Percentiles rank a stretch among this genome's conserved stretches.
Evolutionary conservation across 2,888 invertebrate genomes (phyloP).

Genomic region (Polymixis lichenea): DNA sequence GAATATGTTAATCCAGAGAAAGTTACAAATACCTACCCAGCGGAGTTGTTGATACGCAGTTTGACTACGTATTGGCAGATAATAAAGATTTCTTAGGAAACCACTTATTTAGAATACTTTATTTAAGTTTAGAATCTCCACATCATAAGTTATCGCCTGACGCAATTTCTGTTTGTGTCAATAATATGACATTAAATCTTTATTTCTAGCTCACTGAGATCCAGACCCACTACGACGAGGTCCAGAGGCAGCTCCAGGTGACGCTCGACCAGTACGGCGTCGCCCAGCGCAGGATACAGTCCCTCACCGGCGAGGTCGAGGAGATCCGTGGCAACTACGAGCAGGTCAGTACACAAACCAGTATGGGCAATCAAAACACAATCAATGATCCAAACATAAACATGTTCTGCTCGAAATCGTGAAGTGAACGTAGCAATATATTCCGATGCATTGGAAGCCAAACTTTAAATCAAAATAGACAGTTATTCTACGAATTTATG

Average conservation of each 20-base stretch:
- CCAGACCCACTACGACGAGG: conserved; percentile 98
- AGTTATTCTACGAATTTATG: neutral
- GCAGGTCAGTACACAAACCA: conserved; percentile 78
- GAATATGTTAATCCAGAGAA: neutral
- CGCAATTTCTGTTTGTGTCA: neutral
- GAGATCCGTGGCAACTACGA: conserved; percentile 98
- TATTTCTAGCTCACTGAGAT: conserved; percentile 93
- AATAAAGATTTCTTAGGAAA: neutral
- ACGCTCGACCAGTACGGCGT: conserved; percentile 98
- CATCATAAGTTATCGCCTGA: neutral
- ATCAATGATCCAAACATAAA: neutral
- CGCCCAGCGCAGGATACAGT: conserved; percentile 97
- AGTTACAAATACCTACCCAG: neutral
- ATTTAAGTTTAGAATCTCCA: neutral
- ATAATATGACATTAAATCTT: neutral
- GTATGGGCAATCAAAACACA: neutral
- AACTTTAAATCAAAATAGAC: conserved; percentile 3
- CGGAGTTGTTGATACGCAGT: neutral
- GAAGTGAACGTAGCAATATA: neutral
- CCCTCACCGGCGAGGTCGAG: conserved; percentile 98
- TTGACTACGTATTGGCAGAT: neutral
- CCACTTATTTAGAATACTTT: neutral
- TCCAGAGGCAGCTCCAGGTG: conserved; percentile 98
- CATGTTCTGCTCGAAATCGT: neutral
- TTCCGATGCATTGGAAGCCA: neutral